A percentile compares a stretch with the other conserved stretches of the same genome.
Conservation (phyloP, 2,113 vertebrate genomes). For the Diadophis punctatus region DNA sequence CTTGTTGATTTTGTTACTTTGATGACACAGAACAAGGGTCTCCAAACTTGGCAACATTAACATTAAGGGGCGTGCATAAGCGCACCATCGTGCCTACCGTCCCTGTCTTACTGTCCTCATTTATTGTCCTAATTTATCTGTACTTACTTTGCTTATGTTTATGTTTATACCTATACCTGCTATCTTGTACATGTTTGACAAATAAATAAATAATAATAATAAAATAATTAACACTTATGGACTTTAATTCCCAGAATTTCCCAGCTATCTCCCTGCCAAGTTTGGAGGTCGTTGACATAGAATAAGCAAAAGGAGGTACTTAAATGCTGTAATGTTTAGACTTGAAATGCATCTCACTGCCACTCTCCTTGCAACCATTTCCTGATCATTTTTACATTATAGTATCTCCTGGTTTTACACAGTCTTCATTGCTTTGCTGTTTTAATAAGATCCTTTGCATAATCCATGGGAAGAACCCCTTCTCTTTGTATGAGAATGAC, state of each 20-base stretch:
- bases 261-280: neutral
- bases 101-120: no score
- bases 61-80: no score
- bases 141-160: no score
- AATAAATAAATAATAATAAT: no score
- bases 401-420: neutral
- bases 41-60: neutral
- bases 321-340: neutral
- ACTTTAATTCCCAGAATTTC: neutral
- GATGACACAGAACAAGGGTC: neutral
- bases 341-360: neutral
- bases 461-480: neutral
- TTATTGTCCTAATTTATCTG: no score
- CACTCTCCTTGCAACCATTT: neutral
- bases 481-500: neutral
- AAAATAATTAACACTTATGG: no score
- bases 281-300: neutral
- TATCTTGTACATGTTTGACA: no score
- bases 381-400: neutral
- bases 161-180: no score
- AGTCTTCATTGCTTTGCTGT: neutral
- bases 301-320: neutral
- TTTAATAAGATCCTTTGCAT: neutral
- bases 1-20: neutral
- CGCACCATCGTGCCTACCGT: no score